Evolutionary conservation across 2,797 vertebrate species (phyloP).

Genomic region (Coracias cyanogaster): DNA sequence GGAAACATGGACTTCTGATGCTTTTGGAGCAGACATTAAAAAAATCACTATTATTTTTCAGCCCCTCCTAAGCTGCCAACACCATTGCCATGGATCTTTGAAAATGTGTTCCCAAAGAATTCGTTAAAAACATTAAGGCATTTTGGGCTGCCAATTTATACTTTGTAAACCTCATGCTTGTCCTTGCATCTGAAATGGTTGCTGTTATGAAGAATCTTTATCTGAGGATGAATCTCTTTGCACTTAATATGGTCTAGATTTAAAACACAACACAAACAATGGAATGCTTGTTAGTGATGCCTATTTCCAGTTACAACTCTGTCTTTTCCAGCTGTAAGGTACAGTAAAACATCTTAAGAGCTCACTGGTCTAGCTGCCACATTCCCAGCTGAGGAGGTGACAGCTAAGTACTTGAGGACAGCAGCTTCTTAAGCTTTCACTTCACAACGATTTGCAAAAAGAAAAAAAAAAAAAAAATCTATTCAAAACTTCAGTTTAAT

Average conservation of each 20-base stretch:
- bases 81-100: conserved; percentile 41
- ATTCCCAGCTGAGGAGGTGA: background rate
- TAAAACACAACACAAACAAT: background rate
- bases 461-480: too few species aligned
- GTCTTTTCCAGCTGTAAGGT: background rate
- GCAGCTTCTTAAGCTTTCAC: background rate
- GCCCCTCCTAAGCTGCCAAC: conserved; percentile 36
- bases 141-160: background rate
- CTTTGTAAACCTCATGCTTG: background rate
- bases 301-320: background rate
- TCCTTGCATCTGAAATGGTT: background rate
- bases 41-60: background rate
- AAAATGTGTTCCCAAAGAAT: conserved; percentile 31
- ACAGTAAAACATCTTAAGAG: background rate
- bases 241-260: background rate
- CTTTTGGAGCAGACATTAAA: background rate
- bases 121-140: background rate
- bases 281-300: background rate
- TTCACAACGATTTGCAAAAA: background rate
- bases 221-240: background rate
- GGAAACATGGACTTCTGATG: background rate
- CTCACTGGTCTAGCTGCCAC: background rate
- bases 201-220: background rate
- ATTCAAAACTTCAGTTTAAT: background rate
- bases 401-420: background rate